Evolutionary conservation across 2,797 vertebrate species (phyloP).

Genomic region (Scolopax rusticola): DNA sequence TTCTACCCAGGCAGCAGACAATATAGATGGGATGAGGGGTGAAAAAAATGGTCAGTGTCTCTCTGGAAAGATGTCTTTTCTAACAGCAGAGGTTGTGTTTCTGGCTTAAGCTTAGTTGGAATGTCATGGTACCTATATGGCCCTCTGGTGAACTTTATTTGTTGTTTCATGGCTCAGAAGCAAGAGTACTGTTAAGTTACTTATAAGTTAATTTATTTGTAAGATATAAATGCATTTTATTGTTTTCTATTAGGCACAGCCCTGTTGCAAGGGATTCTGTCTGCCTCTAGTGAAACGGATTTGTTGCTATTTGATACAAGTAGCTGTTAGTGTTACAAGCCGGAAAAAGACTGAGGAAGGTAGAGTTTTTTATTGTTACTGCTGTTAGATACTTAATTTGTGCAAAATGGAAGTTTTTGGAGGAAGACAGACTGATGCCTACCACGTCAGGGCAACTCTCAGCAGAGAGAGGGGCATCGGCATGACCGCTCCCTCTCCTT

Average conservation of each 20-base stretch:
- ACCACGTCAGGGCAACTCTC: not conserved
- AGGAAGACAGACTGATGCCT: rapidly evolving
- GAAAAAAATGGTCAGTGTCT: not conserved
- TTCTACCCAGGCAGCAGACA: not conserved
- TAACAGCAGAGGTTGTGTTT: not conserved
- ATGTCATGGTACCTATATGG: rapidly evolving
- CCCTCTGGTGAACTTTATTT: not conserved
- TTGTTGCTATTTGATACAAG: not conserved
- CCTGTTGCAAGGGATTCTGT: not conserved
- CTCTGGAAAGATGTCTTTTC: not conserved
- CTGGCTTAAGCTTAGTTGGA: not conserved
- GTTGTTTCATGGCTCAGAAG: not conserved
- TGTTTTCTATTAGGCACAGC: rapidly evolving
- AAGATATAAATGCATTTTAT: not conserved
- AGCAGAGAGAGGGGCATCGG: not conserved
- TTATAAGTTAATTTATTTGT: not conserved
- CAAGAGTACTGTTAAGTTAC: not conserved
- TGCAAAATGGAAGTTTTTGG: not conserved
- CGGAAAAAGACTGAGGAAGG: not conserved
- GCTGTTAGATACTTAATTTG: not conserved
- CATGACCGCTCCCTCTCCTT: not conserved
- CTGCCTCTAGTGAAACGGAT: not conserved
- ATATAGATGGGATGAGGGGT: not conserved
- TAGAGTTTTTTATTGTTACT: not conserved
- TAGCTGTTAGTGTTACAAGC: not conserved